A percentile compares a stretch with the other conserved stretches of the same genome.
These are phyloP conservation scores for Malacosoma neustria DNA, from an alignment of 2,888 invertebrate genomes.

Conservation along the genomic window DNA sequence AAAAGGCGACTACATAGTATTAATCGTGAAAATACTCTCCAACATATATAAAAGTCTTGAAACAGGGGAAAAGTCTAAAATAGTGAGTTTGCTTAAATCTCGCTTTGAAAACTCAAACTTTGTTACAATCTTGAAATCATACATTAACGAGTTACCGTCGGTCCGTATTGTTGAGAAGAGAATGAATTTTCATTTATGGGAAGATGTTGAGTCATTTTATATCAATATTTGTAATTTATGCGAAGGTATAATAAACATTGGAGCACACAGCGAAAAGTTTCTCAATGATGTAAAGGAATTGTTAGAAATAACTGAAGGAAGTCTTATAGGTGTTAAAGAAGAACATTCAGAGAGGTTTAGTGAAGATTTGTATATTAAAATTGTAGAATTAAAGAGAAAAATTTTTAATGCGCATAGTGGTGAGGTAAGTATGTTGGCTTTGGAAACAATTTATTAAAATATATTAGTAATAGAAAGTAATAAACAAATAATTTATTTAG, in stretches of 20 bases:
- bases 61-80: constrained; percentile 41
- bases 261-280: constrained; percentile 27
- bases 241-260: constrained; percentile 41
- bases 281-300: constrained; percentile 34
- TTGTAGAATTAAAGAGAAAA: constrained; percentile 28
- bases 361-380: constrained; percentile 49
- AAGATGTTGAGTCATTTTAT: constrained; percentile 52
- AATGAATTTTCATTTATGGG: constrained; percentile 55
- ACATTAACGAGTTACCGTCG: constrained; percentile 37
- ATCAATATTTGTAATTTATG: constrained; percentile 35
- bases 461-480: too few species aligned
- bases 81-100: constrained; percentile 34
- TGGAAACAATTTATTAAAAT: too few species aligned
- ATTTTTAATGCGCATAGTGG: constrained; percentile 23
- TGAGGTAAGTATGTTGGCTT: constrained; percentile 28
- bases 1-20: constrained; percentile 60
- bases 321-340: constrained; percentile 42
- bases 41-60: constrained; percentile 46
- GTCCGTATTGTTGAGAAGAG: constrained; percentile 50
- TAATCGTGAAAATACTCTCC: constrained; percentile 56
- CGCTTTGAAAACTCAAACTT: constrained; percentile 46
- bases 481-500: too few species aligned
- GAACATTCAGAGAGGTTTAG: constrained; percentile 57
- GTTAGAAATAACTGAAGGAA: constrained; percentile 36
- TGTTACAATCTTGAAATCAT: constrained; percentile 38